Evolutionary conservation across 1,140 invertebrate genomes (phyloP), one percentile per base, ranked within the genome.

Genomic region (Schlechtendalia chinensis): DNA sequence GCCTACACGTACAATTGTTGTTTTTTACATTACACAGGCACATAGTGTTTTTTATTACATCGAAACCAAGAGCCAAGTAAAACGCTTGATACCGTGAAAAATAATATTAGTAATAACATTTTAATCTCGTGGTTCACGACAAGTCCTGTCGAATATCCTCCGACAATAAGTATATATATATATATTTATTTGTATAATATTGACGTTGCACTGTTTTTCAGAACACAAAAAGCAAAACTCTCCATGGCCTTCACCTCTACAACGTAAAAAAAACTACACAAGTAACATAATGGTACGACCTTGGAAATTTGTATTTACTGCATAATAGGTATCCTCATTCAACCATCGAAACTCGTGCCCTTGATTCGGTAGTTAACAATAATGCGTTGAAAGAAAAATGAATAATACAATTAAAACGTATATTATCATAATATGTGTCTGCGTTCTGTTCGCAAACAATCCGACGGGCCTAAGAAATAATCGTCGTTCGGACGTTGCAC

Each of bases 311-410:
- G 16, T 39, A 79, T 79, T 63, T 22, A 29, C 56, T 54, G 17
- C 24, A 72, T 72, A 72, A 72, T 72, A 54, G 69, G 24, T 53
- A 72, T 72, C 24, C 47, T 72, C 69, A 54, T 72, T 72, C 67
- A 71, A 71, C 47, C 19, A 22, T n/a, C 54, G 50, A 72, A 47
- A 54, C 5, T 1, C 54, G 27, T 54, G 69, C 69, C 69, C 69
- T 72, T 72, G 67, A 71, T 71, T 71, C 19, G 14, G 10, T 54
- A 27, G 69, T 54, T 29, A 69, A 72, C 69, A 72, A 72, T 72
- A 72, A 72, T 72, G 19, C 47, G 6, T 72, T 53, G 27, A 72
- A 72, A 72, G 50, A 72, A 72, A 72, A 72, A 54, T 29, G 69
- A 72, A 72, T 72, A 54, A 29, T 47, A 50, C 14, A 54, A 54